A percentile compares a stretch with the other conserved stretches of the same genome.
phyloP scores from a whole-genome alignment of 2,888 invertebrate species.

The Epistrophella euchroma region DNA sequence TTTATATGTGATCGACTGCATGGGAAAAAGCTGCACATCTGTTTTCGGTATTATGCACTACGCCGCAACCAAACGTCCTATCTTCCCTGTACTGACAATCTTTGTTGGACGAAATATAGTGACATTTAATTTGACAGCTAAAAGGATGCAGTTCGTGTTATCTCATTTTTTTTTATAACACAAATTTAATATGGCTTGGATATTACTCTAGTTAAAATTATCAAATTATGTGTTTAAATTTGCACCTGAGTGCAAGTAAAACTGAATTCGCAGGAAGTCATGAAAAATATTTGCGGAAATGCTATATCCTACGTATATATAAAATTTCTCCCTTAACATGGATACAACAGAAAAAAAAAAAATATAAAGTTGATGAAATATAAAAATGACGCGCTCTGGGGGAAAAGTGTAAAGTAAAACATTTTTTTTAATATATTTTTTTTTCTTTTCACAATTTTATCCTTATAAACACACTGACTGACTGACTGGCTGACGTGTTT shows the following conservation, averaged over 20 bases:
- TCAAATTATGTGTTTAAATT: not conserved
- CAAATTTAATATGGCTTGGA: too few relatives aligned
- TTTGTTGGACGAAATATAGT: too few relatives aligned
- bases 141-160: too few relatives aligned
- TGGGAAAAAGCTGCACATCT: too few relatives aligned
- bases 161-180: too few relatives aligned
- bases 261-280: not conserved
- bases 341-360: not conserved
- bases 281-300: not conserved
- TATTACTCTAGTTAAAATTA: too few relatives aligned
- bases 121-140: too few relatives aligned
- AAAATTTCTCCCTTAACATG: not conserved
- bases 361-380: conserved; percentile 3
- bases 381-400: not conserved
- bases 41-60: too few relatives aligned
- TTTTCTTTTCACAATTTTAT: conserved; percentile 5
- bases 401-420: conserved; percentile 2
- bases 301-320: not conserved
- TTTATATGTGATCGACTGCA: too few relatives aligned
- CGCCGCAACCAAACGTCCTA: too few relatives aligned
- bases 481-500: conserved; percentile 25
- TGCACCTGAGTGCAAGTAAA: not conserved
- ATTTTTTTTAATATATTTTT: conserved; percentile 20
- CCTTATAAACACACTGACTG: not conserved
- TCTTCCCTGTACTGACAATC: too few relatives aligned